A percentile compares a stretch with the other conserved stretches of the same genome.
These are phyloP conservation scores for Mythimna ferrago DNA, from an alignment of 2,888 invertebrate species.

Conservation along the genomic window DNA sequence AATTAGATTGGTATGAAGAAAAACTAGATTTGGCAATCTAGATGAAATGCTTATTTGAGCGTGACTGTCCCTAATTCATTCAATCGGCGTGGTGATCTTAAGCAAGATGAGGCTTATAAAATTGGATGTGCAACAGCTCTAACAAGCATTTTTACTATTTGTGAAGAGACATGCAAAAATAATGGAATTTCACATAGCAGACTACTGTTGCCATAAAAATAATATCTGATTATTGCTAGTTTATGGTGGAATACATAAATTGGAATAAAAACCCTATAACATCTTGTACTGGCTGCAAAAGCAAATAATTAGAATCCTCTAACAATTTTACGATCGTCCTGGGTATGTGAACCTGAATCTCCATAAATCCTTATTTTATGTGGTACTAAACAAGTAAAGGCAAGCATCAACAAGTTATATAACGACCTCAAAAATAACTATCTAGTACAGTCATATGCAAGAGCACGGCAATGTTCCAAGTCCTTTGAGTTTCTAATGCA, in stretches of 20 bases:
- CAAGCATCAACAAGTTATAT: slow-evolving; percentile 32
- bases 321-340: slow-evolving; percentile 25
- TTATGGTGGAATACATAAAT: slow-evolving; percentile 7
- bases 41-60: slow-evolving; percentile 42
- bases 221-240: neutral
- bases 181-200: neutral
- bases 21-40: slow-evolving; percentile 49
- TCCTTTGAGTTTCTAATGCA: slow-evolving; percentile 58
- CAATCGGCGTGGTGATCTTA: slow-evolving; percentile 52
- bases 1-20: slow-evolving; percentile 48
- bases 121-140: slow-evolving; percentile 14
- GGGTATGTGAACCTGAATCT: slow-evolving; percentile 22
- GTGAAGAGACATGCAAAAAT: neutral
- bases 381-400: slow-evolving; percentile 30
- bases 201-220: neutral
- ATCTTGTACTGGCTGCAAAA: slow-evolving; percentile 9
- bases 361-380: slow-evolving; percentile 37
- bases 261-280: slow-evolving; percentile 3
- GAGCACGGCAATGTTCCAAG: slow-evolving; percentile 40
- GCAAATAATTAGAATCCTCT: slow-evolving; percentile 30
- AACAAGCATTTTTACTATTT: slow-evolving; percentile 22
- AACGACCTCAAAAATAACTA: slow-evolving; percentile 35
- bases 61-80: slow-evolving; percentile 41
- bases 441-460: slow-evolving; percentile 30
- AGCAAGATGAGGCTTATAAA: slow-evolving; percentile 37